These are phyloP conservation scores for Smutsia gigantea DNA, from an alignment of 2,797 vertebrate genomes.

Conservation along the genomic window DNA sequence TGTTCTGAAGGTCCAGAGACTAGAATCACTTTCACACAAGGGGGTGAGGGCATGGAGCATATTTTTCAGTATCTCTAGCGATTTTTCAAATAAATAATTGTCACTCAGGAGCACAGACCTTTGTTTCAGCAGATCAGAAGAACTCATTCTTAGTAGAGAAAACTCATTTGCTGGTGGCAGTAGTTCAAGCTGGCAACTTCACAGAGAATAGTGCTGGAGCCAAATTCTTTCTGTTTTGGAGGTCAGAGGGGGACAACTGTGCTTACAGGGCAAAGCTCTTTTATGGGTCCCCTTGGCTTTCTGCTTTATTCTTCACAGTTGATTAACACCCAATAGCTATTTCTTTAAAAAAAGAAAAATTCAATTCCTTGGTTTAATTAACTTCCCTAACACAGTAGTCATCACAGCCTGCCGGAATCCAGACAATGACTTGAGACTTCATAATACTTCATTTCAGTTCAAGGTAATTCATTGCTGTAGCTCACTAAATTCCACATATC, in stretches of 20 bases:
- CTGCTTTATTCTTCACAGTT: conserved; percentile 73
- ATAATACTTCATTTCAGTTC: conserved; percentile 52
- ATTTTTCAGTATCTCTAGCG: background rate
- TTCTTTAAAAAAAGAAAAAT: conserved; percentile 75
- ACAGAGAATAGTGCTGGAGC: conserved; percentile 32
- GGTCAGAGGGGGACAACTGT: conserved; percentile 59
- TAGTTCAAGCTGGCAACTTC: conserved; percentile 67
- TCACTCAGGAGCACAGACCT: background rate
- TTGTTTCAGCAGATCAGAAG: conserved; percentile 67
- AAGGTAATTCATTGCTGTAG: conserved; percentile 48
- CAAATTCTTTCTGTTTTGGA: conserved; percentile 54
- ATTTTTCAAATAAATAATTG: conserved; percentile 63
- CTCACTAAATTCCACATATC: conserved; percentile 43
- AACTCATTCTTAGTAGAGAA: conserved; percentile 73
- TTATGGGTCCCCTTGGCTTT: conserved; percentile 47
- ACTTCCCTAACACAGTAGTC: conserved; percentile 74
- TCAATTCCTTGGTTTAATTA: conserved; percentile 82
- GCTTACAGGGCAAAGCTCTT: conserved; percentile 61
- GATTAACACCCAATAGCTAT: conserved; percentile 72
- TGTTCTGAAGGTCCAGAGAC: background rate
- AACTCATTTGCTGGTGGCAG: conserved; percentile 71
- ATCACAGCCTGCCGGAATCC: conserved; percentile 66
- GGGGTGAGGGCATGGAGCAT: background rate
- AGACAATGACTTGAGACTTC: conserved; percentile 50
- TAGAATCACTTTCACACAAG: background rate